Base-by-base conservation (phyloP, 2,797 vertebrate species). In the Odontamblyopus lacepedii region DNA sequence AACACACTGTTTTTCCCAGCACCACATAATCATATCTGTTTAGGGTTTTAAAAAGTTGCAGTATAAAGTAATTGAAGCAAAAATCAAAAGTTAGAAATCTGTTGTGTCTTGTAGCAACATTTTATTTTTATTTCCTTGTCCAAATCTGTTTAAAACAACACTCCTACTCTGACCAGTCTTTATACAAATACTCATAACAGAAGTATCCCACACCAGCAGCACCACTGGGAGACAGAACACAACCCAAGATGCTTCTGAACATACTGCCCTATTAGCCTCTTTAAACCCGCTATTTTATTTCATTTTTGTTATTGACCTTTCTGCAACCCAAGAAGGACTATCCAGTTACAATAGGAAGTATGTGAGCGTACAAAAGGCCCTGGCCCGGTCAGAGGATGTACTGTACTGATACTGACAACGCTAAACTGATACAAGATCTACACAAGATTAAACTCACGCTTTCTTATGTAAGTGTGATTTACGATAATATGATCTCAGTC, bases 271-370 rank as follows among this genome's bases (percentile, higher is more conserved):
- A 23, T 15, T 64, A 26, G 1, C 57, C 27, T 15, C 29, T 13
- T 44, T 23, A 23, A 44, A 38, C n/a, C 12, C 16, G 38, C 19
- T 11, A n/a, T 23, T 41, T 13, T 7, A 63, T 63, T 63, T 64
- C 62, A 44, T 26, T 48, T 65, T 29, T 38, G 48, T 26, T 23
- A 16, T 65, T 65, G 41, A 11, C 35, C 62, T 44, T 23, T 19
- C 62, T 50, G 64, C 44, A 66, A 65, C 80, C 57, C 77, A 83
- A 89, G 76, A 75, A 69, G 81, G 73, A 75, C 71, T 71, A 69
- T 84, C 56, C 26, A 63, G 77, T 83, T 80, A 76, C 84, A 77
- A 27, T 41, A 41, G 61, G 66, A 73, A 63, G 72, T 63, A 23
- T 51, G 15, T 16, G 13, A 18, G 2, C 0, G 35, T 41, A 23